These are phyloP conservation scores for Brenthis ino DNA, from an alignment of 2,888 invertebrate species.

Conservation along the genomic window DNA sequence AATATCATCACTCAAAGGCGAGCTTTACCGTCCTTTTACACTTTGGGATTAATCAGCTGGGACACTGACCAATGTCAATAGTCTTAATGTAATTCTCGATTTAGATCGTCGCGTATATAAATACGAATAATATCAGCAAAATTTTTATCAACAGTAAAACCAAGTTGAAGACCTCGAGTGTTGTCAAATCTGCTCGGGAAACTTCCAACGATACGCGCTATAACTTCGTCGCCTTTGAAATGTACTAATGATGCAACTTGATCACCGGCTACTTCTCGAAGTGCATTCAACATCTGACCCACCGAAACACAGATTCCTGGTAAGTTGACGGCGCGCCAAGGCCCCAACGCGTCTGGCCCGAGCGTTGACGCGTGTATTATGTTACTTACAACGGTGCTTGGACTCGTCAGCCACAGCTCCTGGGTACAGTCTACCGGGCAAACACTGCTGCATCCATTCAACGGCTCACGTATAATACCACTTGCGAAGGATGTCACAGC, in stretches of 20 bases:
- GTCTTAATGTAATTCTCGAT: constrained; percentile 1
- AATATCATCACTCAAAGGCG: no score
- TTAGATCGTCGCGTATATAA: constrained; percentile 52
- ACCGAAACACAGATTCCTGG: constrained; percentile 64
- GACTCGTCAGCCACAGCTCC: constrained; percentile 64
- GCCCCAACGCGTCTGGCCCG: constrained; percentile 48
- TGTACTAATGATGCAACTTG: constrained; percentile 52
- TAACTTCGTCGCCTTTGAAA: constrained; percentile 51
- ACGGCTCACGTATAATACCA: constrained; percentile 67
- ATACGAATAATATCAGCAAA: constrained; percentile 58
- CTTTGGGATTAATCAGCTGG: no score
- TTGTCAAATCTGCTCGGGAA: constrained; percentile 64
- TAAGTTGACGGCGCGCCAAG: constrained; percentile 59
- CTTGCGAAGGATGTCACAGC: constrained; percentile 74
- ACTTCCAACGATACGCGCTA: constrained; percentile 57
- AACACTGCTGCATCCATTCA: constrained; percentile 52
- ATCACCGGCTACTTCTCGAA: constrained; percentile 58
- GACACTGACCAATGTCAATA: no score
- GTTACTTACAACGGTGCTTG: constrained; percentile 57
- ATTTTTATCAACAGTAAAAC: constrained; percentile 57
- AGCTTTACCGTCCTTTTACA: no score
- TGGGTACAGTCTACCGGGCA: constrained; percentile 60
- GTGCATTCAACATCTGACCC: constrained; percentile 56
- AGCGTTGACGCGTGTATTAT: constrained; percentile 57
- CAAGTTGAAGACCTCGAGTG: constrained; percentile 56